phyloP scores from a whole-genome alignment of 2,113 vertebrate genomes.

The Anser brachyrhynchus region DNA sequence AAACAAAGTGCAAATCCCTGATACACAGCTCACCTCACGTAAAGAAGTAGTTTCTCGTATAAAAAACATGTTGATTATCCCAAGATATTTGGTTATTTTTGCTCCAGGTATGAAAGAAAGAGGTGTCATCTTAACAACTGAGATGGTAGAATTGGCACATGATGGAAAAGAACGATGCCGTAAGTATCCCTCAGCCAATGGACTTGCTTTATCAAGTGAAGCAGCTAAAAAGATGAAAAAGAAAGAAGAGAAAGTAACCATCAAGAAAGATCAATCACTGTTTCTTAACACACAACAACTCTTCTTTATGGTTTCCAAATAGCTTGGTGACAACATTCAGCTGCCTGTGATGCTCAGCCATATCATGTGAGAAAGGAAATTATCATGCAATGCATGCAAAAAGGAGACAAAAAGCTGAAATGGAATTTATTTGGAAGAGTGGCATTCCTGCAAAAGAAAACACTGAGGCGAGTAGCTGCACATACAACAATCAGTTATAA shows the following conservation, averaged over 20 bases:
- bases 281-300: conserved; percentile 25
- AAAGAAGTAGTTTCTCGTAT: conserved; percentile 97
- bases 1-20: background rate
- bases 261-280: background rate
- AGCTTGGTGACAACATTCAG: conserved; percentile 84
- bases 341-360: conserved; percentile 85
- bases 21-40: conserved; percentile 85
- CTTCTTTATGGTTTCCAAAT: conserved; percentile 73
- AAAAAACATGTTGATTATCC: conserved; percentile 99
- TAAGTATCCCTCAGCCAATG: conserved; percentile 86
- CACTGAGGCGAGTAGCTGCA: conserved; percentile 74
- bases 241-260: conserved; percentile 55
- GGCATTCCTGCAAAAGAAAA: conserved; percentile 85
- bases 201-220: conserved; percentile 90
- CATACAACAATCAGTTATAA: conserved; percentile 75
- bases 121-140: conserved; percentile 97
- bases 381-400: conserved; percentile 84
- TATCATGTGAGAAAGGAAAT: conserved; percentile 77
- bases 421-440: conserved; percentile 76
- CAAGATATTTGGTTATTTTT: conserved; percentile 95
- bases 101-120: conserved; percentile 95
- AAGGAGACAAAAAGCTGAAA: conserved; percentile 72
- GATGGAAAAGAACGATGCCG: conserved; percentile 82
- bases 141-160: conserved; percentile 81
- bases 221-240: conserved; percentile 77